Evolutionary conservation across 2,113 vertebrate genomes (phyloP).

Genomic region (Acrocephalus arundinaceus): DNA sequence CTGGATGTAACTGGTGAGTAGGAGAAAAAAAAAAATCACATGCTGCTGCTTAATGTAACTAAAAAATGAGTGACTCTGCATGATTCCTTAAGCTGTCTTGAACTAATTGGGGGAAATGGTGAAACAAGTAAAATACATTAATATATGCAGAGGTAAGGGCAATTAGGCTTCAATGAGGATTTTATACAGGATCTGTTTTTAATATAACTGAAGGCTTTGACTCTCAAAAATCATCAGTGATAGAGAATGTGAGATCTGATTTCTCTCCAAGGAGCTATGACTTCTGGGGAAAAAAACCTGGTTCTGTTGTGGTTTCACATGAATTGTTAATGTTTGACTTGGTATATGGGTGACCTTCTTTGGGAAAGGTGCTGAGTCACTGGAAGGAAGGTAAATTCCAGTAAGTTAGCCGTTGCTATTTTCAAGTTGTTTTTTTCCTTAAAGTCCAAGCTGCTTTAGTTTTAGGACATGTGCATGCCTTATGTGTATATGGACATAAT

Average conservation of each 20-base stretch:
- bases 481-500: neutral
- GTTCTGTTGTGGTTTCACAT: neutral
- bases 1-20: constrained; percentile 89
- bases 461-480: neutral
- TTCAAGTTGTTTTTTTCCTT: neutral
- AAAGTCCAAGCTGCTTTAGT: neutral
- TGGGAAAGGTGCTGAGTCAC: constrained; percentile 13
- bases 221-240: neutral
- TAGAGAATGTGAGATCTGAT: neutral
- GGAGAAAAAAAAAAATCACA: neutral
- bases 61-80: neutral
- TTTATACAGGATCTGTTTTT: neutral
- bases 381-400: constrained; percentile 5
- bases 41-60: neutral
- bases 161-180: neutral
- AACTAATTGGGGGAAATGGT: neutral
- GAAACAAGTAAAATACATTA: neutral
- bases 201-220: neutral
- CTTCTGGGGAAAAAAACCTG: neutral
- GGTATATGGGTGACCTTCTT: neutral
- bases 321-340: constrained; percentile 44
- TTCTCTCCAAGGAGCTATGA: neutral
- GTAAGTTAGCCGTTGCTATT: neutral
- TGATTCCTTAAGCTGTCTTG: neutral
- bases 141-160: neutral